These are phyloP conservation scores for Ips typographus DNA, from an alignment of 1,140 invertebrate species.

Conservation along the genomic window DNA sequence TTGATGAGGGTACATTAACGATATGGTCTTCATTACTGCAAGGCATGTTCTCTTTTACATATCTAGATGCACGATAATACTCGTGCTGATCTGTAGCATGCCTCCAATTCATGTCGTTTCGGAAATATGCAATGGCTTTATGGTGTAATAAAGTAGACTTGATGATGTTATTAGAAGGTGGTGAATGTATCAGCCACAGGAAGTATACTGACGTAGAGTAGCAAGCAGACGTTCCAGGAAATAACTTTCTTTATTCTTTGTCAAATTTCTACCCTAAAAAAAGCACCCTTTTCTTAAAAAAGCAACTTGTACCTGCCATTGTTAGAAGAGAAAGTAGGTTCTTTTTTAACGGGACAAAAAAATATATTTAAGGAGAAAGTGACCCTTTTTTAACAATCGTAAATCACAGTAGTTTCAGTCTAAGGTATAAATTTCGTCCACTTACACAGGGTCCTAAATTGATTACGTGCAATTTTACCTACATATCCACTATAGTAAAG, in stretches of 20 bases:
- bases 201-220: too few species aligned
- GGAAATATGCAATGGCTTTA: conserved; percentile 31
- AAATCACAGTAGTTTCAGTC: too few species aligned
- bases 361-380: too few species aligned
- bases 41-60: conserved; percentile 34
- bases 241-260: too few species aligned
- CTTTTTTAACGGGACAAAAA: too few species aligned
- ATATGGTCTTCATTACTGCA: conserved; percentile 32
- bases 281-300: too few species aligned
- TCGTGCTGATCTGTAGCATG: conserved; percentile 31
- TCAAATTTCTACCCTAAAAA: too few species aligned
- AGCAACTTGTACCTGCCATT: too few species aligned
- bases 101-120: conserved; percentile 28
- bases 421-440: too few species aligned
- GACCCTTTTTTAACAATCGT: too few species aligned
- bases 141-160: conserved; percentile 30
- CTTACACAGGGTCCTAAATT: neutral
- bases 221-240: too few species aligned
- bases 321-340: too few species aligned
- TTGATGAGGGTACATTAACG: conserved; percentile 31
- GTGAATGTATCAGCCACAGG: conserved; percentile 11
- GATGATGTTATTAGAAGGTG: conserved; percentile 30
- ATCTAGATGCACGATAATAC: conserved; percentile 35
- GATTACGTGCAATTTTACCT: conserved; percentile 8
- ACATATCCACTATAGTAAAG: neutral